Evolutionary conservation across 2,113 vertebrate genomes (phyloP).

Genomic region (Gymnarchus niloticus): DNA sequence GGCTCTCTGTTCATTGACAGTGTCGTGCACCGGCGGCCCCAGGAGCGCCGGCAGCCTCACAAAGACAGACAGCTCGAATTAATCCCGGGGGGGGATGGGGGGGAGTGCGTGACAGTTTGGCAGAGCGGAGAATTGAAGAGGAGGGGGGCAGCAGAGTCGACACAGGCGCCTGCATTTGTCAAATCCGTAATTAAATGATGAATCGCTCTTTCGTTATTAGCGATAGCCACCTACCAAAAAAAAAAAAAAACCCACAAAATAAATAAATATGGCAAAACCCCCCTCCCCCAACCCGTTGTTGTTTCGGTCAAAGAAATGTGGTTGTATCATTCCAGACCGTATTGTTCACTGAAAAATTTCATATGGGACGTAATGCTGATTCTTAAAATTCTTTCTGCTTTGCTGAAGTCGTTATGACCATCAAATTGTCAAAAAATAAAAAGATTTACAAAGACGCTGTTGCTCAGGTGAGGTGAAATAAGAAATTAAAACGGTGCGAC

Average conservation of each 20-base stretch:
- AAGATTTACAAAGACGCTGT: background rate
- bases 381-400: background rate
- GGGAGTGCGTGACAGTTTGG: constrained; percentile 90
- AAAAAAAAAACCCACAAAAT: constrained; percentile 22
- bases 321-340: background rate
- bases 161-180: constrained; percentile 98
- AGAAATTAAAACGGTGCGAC: background rate
- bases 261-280: constrained; percentile 27
- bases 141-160: constrained; percentile 90
- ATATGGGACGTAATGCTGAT: background rate
- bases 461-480: background rate
- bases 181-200: constrained; percentile 99
- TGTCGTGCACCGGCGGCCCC: constrained; percentile 83
- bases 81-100: constrained; percentile 75
- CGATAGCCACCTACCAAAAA: constrained; percentile 64
- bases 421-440: background rate
- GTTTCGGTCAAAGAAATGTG: background rate
- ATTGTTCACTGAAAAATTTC: background rate
- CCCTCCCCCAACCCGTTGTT: background rate
- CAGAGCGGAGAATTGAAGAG: constrained; percentile 96
- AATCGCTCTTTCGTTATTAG: constrained; percentile 99
- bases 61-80: constrained; percentile 98
- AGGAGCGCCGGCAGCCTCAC: constrained; percentile 78
- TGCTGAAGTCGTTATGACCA: background rate
- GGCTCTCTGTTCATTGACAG: constrained; percentile 77